Evolutionary conservation across 2,888 invertebrate genomes (phyloP), one percentile per base, ranked within the genome.

Genomic region (Caenorhabditis macrosperma): DNA sequence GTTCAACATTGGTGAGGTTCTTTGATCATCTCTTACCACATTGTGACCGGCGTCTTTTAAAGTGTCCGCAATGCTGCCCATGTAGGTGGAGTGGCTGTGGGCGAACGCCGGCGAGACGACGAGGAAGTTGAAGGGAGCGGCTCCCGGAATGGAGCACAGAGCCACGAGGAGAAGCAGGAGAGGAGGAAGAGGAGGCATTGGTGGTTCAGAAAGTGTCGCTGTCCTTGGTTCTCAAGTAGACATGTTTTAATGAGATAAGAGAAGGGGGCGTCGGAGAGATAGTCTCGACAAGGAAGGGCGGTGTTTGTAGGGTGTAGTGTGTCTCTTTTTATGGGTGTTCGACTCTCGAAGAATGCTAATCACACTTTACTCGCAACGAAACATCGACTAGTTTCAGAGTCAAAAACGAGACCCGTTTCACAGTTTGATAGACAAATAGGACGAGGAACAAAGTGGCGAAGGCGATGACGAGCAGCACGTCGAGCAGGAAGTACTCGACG

Each of bases 21-120:
- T 46, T 9, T 46, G 24, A 15, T n/a, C 52, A 28, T 26, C 5
- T 28, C 81, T 54, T 12, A 81, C 82, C 68, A 82, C 82, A 74
- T 80, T 60, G 41, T 80, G 80, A 12, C 80, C 80, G n/a, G 76
- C 80, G 5, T 80, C 80, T 10, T 63, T 50, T 17, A 80, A 50
- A 24, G 69, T 71, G n/a, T 80, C 80, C 12, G 80, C 80, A 54
- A 80, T 75, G n/a, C 38, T 64, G 3, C 59, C 69, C 33, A 80
- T 46, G 28, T 71, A 80, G 5, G 24, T 71, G 6, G 63, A 54
- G 30, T 82, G 82, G 30, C 75, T 75, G 41, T 82, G 82, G 33
- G 68, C 82, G 22, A 82, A 71, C 2, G 44, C 48, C 9, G 77
- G 77, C 22, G 69, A 77, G 5, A 69, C 10, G 10, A 77, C 69